Conservation (phyloP, 2,888 invertebrate species). For the Euzophera pinguis region DNA sequence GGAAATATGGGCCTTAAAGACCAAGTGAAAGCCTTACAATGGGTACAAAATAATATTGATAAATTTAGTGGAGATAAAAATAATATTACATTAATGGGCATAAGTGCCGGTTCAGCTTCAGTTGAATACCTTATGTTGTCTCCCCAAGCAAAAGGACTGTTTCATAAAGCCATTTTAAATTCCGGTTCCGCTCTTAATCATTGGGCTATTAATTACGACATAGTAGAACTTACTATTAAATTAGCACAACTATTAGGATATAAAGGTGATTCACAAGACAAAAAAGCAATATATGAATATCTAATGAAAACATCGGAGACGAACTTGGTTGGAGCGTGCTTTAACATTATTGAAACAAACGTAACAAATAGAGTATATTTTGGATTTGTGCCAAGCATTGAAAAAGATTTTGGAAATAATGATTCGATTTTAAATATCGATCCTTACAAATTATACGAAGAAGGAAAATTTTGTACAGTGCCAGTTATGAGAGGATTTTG, state of each 20-base stretch:
- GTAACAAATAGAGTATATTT: conserved; percentile 30
- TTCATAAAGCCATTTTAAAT: conserved; percentile 52
- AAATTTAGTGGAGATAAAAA: conserved; percentile 47
- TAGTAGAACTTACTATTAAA: conserved; percentile 28
- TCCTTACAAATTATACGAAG: conserved; percentile 58
- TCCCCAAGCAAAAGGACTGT: conserved; percentile 40
- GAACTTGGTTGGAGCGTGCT: conserved; percentile 24
- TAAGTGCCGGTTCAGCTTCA: conserved; percentile 48
- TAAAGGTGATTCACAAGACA: conserved; percentile 30
- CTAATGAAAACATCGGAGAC: conserved; percentile 27
- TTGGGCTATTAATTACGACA: conserved; percentile 43
- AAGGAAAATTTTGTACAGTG: conserved; percentile 51
- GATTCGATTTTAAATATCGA: conserved; percentile 36
- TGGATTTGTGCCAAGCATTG: conserved; percentile 50
- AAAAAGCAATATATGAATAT: conserved; percentile 30
- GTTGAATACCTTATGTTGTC: conserved; percentile 49
- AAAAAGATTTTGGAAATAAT: conserved; percentile 40
- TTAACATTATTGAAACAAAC: conserved; percentile 23
- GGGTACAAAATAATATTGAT: conserved; percentile 50
- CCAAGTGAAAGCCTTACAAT: conserved; percentile 50
- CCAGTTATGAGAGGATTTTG: conserved; percentile 72
- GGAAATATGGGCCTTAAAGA: conserved; percentile 64
- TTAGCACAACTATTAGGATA: conserved; percentile 38
- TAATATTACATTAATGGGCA: conserved; percentile 50
- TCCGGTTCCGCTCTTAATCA: conserved; percentile 49